These are phyloP conservation scores for Alectoris magna DNA, from an alignment of 2,797 vertebrate genomes.

Conservation along the genomic window DNA sequence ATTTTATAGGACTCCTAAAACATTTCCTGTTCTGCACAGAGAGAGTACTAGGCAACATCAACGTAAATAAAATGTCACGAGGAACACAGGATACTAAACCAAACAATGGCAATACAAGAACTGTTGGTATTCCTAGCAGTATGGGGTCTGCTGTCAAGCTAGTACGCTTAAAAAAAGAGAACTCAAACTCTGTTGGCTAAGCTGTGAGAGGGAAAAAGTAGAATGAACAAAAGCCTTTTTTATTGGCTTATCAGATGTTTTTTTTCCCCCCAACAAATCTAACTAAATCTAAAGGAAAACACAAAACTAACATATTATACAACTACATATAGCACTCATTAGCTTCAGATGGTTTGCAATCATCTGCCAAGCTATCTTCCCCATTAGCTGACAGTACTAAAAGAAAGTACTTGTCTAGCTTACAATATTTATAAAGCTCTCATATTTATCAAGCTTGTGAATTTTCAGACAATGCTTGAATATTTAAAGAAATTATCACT, in stretches of 20 bases:
- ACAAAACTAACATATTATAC: not conserved
- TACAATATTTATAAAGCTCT: not conserved
- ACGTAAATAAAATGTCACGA: not conserved
- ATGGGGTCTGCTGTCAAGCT: rapidly evolving
- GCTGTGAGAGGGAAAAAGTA: not conserved
- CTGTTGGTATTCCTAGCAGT: not conserved
- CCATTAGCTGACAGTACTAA: not conserved
- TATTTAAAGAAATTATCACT: not conserved
- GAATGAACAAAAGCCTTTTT: not conserved
- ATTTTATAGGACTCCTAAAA: not conserved
- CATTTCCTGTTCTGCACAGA: not conserved
- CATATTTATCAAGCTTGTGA: not conserved
- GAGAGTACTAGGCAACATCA: not conserved
- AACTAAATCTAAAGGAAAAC: not conserved
- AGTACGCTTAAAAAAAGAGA: not conserved
- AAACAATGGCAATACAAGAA: not conserved
- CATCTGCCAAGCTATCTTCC: not conserved
- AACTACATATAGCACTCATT: not conserved
- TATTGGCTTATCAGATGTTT: not conserved
- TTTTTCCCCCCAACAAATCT: not conserved
- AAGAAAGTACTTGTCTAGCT: not conserved
- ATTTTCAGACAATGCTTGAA: not conserved
- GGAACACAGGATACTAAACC: not conserved
- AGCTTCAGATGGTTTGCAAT: not conserved
- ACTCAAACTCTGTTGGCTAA: not conserved